Conservation (phyloP, 2,797 vertebrate genomes). For the Macrochelys suwanniensis region DNA sequence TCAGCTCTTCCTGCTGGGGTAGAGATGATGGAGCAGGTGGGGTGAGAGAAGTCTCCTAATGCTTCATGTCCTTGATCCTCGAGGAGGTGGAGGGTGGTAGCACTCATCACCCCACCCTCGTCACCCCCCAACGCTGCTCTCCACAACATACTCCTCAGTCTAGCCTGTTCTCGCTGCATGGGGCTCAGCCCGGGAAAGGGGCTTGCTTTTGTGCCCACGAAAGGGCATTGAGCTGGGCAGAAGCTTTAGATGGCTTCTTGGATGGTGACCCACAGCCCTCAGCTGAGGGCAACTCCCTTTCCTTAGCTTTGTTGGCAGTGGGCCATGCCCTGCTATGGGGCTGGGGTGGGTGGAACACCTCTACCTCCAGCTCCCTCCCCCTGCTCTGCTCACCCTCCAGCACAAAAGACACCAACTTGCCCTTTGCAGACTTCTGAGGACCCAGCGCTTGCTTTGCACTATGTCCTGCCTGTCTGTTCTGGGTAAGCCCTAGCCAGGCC, state of each 20-base stretch:
- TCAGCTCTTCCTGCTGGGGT: neutral
- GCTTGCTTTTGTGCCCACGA: neutral
- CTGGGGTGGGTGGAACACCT: neutral
- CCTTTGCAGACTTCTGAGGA: neutral
- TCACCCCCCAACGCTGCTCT: no score
- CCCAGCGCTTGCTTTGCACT: neutral
- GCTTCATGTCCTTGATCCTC: no score
- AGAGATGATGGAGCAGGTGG: neutral
- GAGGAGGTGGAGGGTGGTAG: no score
- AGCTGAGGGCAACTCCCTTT: neutral
- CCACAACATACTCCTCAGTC: neutral
- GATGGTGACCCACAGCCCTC: neutral
- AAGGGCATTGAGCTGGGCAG: neutral
- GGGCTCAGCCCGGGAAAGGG: neutral
- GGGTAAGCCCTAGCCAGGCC: neutral
- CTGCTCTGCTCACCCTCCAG: neutral
- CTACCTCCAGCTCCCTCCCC: neutral
- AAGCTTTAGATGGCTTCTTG: neutral
- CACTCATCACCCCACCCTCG: no score
- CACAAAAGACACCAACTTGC: neutral
- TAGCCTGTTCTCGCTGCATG: neutral
- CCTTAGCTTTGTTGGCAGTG: neutral
- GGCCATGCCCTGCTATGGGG: neutral
- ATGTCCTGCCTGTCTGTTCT: neutral
- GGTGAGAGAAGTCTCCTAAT: neutral